phyloP scores from a whole-genome alignment of 2,888 invertebrate genomes.

The Laspeyria flexula region DNA sequence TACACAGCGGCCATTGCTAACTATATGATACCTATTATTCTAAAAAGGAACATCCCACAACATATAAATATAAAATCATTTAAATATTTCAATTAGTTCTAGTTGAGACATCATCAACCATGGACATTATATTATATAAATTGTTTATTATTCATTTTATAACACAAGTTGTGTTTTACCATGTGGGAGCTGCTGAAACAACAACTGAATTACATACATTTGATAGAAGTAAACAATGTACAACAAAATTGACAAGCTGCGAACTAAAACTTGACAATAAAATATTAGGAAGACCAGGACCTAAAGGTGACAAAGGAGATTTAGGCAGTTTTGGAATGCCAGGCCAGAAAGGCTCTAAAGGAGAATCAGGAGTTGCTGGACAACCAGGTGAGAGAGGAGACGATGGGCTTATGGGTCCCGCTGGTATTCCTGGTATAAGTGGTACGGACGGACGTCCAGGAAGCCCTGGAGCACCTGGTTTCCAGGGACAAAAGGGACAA shows the following conservation, averaged over 20 bases:
- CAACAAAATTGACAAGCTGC: conserved; percentile 8
- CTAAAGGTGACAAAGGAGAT: conserved; percentile 7
- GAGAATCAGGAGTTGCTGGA: background rate
- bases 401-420: conserved; percentile 1
- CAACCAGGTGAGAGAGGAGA: background rate
- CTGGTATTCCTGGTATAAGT: too few species aligned
- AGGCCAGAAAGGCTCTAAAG: background rate
- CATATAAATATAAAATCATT: too few species aligned
- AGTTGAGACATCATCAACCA: background rate
- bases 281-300: background rate
- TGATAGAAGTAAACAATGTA: too few species aligned
- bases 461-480: too few species aligned
- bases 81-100: background rate
- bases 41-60: too few species aligned
- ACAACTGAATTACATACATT: background rate
- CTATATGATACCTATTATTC: too few species aligned
- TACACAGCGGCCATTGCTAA: too few species aligned
- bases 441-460: too few species aligned
- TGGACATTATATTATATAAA: conserved; percentile 7
- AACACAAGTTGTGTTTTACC: background rate
- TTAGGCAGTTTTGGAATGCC: background rate
- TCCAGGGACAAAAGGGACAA: too few species aligned
- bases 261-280: conserved; percentile 7
- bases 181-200: background rate
- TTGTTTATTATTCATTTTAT: background rate